These are phyloP conservation scores for Aphidius ervi DNA, from an alignment of 1,140 invertebrate species.

Conservation along the genomic window DNA sequence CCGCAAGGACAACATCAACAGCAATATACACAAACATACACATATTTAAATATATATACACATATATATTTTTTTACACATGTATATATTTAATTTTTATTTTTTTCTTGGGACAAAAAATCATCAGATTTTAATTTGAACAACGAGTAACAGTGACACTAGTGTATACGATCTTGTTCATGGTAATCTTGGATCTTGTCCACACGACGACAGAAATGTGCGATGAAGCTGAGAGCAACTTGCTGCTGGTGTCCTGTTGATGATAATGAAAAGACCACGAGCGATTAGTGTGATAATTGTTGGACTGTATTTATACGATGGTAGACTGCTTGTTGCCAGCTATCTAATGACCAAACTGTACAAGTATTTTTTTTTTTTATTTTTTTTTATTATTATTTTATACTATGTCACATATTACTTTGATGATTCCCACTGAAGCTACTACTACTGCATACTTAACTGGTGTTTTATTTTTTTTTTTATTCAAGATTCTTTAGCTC, in stretches of 20 bases:
- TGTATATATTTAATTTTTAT: background rate
- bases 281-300: conserved; percentile 27
- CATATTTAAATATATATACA: background rate
- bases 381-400: conserved; percentile 20
- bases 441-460: too few species aligned
- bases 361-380: background rate
- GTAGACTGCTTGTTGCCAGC: background rate
- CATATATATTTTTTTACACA: too few species aligned
- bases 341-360: conserved; percentile 1
- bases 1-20: background rate
- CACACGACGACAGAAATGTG: background rate
- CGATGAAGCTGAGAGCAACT: background rate
- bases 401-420: background rate
- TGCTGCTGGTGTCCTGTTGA: conserved; percentile 1
- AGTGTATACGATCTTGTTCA: conserved; percentile 25
- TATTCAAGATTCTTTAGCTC: too few species aligned
- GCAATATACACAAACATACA: background rate
- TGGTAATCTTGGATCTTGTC: conserved; percentile 28
- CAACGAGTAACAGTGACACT: conserved; percentile 19
- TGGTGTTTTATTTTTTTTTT: too few species aligned
- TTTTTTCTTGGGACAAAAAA: background rate
- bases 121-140: conserved; percentile 27
- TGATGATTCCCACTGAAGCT: too few species aligned
- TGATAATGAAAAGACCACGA: conserved; percentile 26
- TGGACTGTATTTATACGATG: conserved; percentile 9